Evolutionary conservation across 2,113 vertebrate species (phyloP), one percentile per base, ranked within the genome.

Genomic region (Nesoenas mayeri): DNA sequence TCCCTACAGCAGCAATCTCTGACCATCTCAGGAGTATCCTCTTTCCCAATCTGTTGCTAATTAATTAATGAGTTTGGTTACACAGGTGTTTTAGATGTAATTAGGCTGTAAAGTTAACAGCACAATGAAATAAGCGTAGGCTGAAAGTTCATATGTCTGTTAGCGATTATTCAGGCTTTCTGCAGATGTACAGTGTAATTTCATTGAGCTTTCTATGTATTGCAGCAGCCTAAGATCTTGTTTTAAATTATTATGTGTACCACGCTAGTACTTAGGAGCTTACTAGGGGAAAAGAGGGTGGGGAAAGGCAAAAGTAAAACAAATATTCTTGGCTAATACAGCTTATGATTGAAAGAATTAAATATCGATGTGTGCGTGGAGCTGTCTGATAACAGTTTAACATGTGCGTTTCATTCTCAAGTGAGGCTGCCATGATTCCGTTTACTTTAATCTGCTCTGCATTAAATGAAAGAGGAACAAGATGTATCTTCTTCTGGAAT

Each of bases 21-120:
- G 34, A 50, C 36, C 25, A 60, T 80, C 54, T 28, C 69, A 54
- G 36, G 54, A 88, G 58, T 60, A 85, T 85, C n/a, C 54, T 75
- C 78, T 88, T 91, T 73, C 88, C 67, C 42, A 56, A 64, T 47
- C 67, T 79, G 71, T 79, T 70, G 72, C 62, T 96, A 85, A 93
- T 94, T 89, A 91, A 89, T 89, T 85, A 95, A 91, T 91, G 79
- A 94, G 64, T 93, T 94, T 74, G 81, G 88, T 83, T 91, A 83
- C 61, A 71, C 87, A 93, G 84, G 89, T 95, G 85, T 88, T 64
- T 85, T 47, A 54, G 64, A 50, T 93, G 28, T 47, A 96, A 96
- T 89, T 58, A 78, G 74, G 81, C 87, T 89, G 54, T 89, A 85
- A 87, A 95, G 85, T 89, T 94, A 91, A 88, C 15, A 79, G 70